Evolutionary conservation across 1,140 invertebrate species (phyloP), one percentile per base, ranked within the genome.

Genomic region (Palaemon carinicauda): DNA sequence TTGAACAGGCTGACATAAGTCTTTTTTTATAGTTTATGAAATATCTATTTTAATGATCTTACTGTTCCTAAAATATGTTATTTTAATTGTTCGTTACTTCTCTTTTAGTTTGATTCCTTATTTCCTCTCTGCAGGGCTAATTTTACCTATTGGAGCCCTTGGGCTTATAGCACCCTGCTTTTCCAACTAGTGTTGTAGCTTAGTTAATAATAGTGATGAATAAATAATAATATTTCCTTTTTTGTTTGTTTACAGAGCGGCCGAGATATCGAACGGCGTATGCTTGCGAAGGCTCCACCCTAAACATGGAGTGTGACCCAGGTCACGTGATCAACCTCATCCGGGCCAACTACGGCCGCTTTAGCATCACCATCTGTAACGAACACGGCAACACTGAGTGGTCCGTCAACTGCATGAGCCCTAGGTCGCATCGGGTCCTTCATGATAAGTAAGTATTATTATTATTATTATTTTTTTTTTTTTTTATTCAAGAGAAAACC

Each of bases 291-390:
- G 96, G 96, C 86, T 96, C 96, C 91, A 95, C 94, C 75, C 92
- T 99, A 90, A 94, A 95, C 91, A 96, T 99, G 88, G 94, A 96
- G 90, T 99, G 97, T 92, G 94, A 94, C 75, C 95, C 96, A 81
- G 96, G 96, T 3, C 95, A 96, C 90, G 92, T 97, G 69, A 98
- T 99, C 90, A 95, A 97, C 90, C 93, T 98, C 87, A 96, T 98
- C 90, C 94, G 97, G 87, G 97, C 97, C 88, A 98, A 98, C 93
- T 99, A 98, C 91, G 97, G 97, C 71, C 94, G 97, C 89, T 99
- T 97, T 93, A 97, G 96, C 84, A 97, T 98, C 92, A 97, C 96
- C 90, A 97, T 98, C 91, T 99, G 97, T 93, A 99, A 99, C 92
- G 96, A 97, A 90, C 96, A 98, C 91, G 97, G 97, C 82, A 95